phyloP scores from a whole-genome alignment of 2,113 vertebrate species.

The Alethe diademata region DNA sequence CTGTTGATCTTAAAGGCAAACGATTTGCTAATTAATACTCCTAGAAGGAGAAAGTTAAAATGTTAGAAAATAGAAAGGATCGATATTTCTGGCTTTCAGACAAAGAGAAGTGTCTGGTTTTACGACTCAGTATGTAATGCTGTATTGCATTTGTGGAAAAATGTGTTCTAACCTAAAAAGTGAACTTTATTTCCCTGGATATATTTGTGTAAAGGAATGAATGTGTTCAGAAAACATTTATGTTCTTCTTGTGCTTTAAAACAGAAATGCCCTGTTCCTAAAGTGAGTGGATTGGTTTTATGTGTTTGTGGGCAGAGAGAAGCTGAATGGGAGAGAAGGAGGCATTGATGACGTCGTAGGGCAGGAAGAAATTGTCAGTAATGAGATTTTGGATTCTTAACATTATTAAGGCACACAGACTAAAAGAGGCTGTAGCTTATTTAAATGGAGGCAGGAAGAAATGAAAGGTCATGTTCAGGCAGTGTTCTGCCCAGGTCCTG shows the following conservation, averaged over 20 bases:
- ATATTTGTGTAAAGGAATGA: background rate
- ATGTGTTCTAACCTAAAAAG: background rate
- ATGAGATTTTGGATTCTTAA: background rate
- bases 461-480: background rate
- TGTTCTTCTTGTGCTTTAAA: background rate
- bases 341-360: fast-evolving
- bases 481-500: background rate
- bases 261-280: background rate
- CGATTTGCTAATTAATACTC: background rate
- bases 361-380: background rate
- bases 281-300: background rate
- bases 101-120: background rate
- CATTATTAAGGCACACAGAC: background rate
- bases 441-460: background rate
- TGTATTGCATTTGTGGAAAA: background rate
- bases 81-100: background rate
- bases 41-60: background rate
- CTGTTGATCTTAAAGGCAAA: background rate
- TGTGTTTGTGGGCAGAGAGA: background rate
- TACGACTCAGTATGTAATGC: background rate
- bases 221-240: background rate
- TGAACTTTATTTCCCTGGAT: background rate
- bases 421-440: background rate
- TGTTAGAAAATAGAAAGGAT: background rate
- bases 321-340: background rate